Percentiles rank a stretch among this genome's conserved stretches.
Conservation (phyloP, 1,140 invertebrate genomes). For the Melanaphis sacchari region DNA sequence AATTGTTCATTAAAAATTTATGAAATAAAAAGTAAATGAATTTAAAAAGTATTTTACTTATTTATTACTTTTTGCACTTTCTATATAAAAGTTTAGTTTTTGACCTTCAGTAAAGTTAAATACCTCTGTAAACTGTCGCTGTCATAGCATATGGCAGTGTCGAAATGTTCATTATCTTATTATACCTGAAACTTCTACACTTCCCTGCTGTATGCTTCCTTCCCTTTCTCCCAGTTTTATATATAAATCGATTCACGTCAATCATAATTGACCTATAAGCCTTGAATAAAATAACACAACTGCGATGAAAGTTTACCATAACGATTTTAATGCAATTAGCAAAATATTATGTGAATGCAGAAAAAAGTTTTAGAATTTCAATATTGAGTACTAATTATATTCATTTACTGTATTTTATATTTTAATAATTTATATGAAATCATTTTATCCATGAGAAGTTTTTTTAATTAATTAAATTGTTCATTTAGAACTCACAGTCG, state of each 20-base stretch:
- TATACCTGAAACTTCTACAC: not conserved
- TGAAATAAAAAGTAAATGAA: not conserved
- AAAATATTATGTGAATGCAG: not conserved
- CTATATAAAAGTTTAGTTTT: not conserved
- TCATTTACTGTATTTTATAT: not conserved
- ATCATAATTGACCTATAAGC: slow-evolving; percentile 54
- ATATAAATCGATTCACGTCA: slow-evolving; percentile 52
- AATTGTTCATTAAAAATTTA: not conserved
- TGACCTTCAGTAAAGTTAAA: slow-evolving; percentile 14
- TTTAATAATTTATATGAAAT: not conserved
- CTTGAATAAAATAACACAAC: slow-evolving; percentile 13
- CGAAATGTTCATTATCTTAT: slow-evolving; percentile 53
- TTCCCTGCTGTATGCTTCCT: not conserved
- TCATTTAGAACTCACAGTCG: not conserved
- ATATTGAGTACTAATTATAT: not conserved
- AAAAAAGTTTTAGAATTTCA: not conserved
- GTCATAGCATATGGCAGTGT: slow-evolving; percentile 39
- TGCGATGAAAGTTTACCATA: not conserved
- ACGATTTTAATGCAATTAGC: slow-evolving; percentile 15
- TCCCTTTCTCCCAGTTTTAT: not conserved
- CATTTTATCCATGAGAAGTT: not conserved
- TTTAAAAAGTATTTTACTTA: not conserved
- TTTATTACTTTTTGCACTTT: not conserved
- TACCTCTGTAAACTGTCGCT: slow-evolving; percentile 24
- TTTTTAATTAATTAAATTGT: not conserved